These are phyloP conservation scores for Mesoclemmys tuberculata DNA, from an alignment of 2,113 vertebrate genomes.

Conservation along the genomic window DNA sequence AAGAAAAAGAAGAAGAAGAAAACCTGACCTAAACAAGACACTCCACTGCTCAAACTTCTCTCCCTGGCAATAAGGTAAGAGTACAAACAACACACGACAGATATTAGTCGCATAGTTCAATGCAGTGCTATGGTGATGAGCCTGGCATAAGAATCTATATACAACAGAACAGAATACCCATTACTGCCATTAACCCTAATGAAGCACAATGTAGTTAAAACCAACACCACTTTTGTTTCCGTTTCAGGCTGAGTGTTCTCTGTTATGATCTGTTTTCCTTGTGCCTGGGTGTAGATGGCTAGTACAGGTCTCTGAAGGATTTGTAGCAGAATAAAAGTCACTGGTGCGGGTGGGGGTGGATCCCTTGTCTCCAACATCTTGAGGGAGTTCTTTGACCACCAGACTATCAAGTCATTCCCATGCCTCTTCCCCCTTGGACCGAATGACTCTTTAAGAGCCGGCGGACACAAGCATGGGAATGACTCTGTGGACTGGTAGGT, in stretches of 20 bases:
- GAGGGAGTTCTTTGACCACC: too few relatives aligned
- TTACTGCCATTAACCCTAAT: neutral
- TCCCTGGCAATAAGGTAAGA: neutral
- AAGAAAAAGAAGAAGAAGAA: neutral
- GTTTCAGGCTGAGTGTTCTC: neutral
- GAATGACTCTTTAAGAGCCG: neutral
- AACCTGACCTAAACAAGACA: neutral
- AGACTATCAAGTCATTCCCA: too few relatives aligned
- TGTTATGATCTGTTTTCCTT: neutral
- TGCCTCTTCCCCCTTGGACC: neutral
- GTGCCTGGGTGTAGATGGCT: neutral
- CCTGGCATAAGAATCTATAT: too few relatives aligned
- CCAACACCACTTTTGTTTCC: neutral
- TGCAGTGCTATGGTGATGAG: neutral
- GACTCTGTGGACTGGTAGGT: neutral
- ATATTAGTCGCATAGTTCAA: rapidly evolving
- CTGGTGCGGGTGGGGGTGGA: too few relatives aligned
- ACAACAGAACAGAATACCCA: neutral
- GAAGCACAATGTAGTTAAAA: neutral
- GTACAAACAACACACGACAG: rapidly evolving
- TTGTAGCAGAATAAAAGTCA: neutral
- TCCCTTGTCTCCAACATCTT: too few relatives aligned
- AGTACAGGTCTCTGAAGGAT: neutral
- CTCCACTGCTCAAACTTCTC: neutral
- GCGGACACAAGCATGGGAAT: neutral